These are phyloP conservation scores for Pararge aegeria DNA, from an alignment of 1,140 invertebrate genomes.

Conservation along the genomic window DNA sequence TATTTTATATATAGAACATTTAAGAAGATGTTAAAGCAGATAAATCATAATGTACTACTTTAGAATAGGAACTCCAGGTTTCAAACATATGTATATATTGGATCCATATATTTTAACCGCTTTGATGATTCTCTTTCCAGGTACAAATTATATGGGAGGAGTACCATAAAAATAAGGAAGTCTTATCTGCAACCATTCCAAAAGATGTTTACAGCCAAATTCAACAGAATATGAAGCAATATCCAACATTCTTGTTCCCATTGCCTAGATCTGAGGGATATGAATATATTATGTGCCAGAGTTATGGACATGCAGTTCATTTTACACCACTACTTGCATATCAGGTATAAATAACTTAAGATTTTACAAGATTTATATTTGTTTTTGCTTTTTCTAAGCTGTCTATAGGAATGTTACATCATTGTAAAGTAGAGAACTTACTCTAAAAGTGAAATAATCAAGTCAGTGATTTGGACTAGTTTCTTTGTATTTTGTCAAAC, in stretches of 20 bases:
- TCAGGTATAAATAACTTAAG: slow-evolving; percentile 82
- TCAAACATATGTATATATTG: background rate
- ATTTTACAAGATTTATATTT: slow-evolving; percentile 68
- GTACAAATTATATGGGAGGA: slow-evolving; percentile 89
- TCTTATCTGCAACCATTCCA: slow-evolving; percentile 86
- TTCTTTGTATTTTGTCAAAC: too few relatives aligned
- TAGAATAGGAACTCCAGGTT: too few relatives aligned
- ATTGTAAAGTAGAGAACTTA: too few relatives aligned
- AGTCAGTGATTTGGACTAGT: too few relatives aligned
- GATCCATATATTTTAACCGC: too few relatives aligned
- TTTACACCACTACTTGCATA: slow-evolving; percentile 94
- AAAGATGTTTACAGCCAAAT: slow-evolving; percentile 81
- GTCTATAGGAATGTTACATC: too few relatives aligned
- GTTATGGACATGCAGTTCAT: slow-evolving; percentile 87
- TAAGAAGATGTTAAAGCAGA: too few relatives aligned
- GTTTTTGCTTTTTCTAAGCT: too few relatives aligned
- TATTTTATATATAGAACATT: too few relatives aligned
- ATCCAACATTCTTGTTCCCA: slow-evolving; percentile 89
- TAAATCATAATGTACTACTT: too few relatives aligned
- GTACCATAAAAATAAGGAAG: slow-evolving; percentile 89
- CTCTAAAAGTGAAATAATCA: too few relatives aligned
- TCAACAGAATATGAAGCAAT: slow-evolving; percentile 79
- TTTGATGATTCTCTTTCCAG: background rate
- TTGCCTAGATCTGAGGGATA: slow-evolving; percentile 91
- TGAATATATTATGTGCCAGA: slow-evolving; percentile 92